phyloP scores from a whole-genome alignment of 2,888 invertebrate genomes.

The Trissonchulus sp. region DNA sequence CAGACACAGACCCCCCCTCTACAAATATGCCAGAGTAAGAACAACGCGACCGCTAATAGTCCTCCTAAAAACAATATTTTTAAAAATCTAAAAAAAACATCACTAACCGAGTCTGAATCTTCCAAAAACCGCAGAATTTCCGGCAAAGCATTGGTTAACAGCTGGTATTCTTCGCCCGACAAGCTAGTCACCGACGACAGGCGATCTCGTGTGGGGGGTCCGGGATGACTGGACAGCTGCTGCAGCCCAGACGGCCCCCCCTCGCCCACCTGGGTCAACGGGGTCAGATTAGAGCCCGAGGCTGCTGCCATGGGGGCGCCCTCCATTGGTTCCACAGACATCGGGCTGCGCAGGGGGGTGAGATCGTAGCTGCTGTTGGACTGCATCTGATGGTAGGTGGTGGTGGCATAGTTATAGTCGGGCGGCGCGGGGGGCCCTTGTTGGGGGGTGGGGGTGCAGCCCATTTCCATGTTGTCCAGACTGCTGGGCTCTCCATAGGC shows the following conservation, averaged over 20 bases:
- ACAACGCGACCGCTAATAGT: too few species aligned
- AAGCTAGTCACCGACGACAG: neutral
- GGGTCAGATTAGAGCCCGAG: neutral
- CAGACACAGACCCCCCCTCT: too few species aligned
- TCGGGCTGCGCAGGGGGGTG: neutral
- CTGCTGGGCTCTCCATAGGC: neutral
- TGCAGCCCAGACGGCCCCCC: neutral
- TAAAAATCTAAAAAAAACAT: too few species aligned
- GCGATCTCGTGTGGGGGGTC: neutral
- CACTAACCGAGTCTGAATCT: slow-evolving; percentile 17
- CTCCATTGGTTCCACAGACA: slow-evolving; percentile 20
- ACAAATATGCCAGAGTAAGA: too few species aligned
- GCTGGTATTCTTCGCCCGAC: neutral
- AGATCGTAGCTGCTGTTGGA: neutral
- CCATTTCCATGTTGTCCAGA: neutral
- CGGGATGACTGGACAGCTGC: neutral
- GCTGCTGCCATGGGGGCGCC: neutral
- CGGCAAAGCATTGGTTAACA: neutral
- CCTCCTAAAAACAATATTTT: too few species aligned
- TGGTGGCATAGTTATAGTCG: too few species aligned
- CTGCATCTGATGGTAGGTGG: too few species aligned
- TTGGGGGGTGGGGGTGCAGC: neutral
- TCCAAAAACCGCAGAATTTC: slow-evolving; percentile 23
- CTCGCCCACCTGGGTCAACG: too few species aligned
- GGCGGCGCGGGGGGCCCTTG: neutral